Base-by-base conservation (phyloP, 1,140 invertebrate species). In the Halesus radiatus region DNA sequence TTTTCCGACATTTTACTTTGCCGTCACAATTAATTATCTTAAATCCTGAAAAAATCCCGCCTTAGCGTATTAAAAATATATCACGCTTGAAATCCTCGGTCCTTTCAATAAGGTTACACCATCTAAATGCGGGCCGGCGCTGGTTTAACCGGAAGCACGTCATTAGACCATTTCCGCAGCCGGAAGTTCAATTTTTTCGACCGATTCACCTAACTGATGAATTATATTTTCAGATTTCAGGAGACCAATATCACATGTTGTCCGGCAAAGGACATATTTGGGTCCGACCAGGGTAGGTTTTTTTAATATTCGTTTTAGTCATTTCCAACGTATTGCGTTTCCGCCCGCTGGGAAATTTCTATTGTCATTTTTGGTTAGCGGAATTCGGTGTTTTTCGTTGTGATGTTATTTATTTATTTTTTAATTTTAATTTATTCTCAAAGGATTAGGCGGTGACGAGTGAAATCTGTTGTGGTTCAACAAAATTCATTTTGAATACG, bases 101-200 rank as follows among this genome's bases (percentile, higher is more conserved):
- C 37, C 37, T 45, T 45, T 45, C 37, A 45, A 45, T 45, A 16
- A 64, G 2, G 62, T 15, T 6, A n/a, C 62, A 60, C 10, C 56
- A 23, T 23, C 56, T 60, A 60, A 45, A 60, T 60, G 16, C 62
- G 62, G 62, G 50, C 8, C 37, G 8, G 37, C 37, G 1, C 18
- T 56, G 22, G 16, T 74, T 53, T 74, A 50, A 8, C 50, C 72
- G 72, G 72, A 74, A 74, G 52, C 3, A 23, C 72, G 54, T 74
- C 72, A 74, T 74, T 74, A 74, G 50, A 22, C 53, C 10, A 32
- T 56, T 74, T 74, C 72, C 72, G 72, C 72, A 8, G 18, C 45
- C 72, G 72, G 72, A 74, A 54, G 72, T 53, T 53, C 72, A 53
- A 74, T 74, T 74, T 74, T 74, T 74, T 74, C 23, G 50, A 72